phyloP scores from a whole-genome alignment of 2,113 vertebrate genomes.

The Emydura subglobosa region DNA sequence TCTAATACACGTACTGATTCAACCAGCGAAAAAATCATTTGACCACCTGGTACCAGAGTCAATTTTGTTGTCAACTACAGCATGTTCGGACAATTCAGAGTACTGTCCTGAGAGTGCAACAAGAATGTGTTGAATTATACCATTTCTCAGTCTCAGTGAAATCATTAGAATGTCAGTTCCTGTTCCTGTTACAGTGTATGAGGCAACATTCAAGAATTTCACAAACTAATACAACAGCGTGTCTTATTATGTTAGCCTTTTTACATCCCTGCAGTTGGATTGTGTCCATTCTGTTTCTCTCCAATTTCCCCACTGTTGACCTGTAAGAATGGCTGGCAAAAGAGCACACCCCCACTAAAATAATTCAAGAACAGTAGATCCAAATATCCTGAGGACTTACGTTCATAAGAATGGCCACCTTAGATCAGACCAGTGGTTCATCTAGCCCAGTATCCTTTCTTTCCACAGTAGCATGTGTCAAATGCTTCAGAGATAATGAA shows the following conservation, averaged over 20 bases:
- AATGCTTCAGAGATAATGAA: no score
- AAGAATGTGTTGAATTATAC: background rate
- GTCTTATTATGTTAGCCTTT: slow-evolving; percentile 28
- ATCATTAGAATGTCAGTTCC: background rate
- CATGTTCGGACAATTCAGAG: background rate
- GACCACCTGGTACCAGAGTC: background rate
- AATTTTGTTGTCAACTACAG: background rate
- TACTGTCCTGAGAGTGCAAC: background rate
- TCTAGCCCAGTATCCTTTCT: no score
- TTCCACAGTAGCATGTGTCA: no score
- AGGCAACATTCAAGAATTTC: background rate
- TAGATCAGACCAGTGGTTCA: no score
- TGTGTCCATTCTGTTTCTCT: background rate
- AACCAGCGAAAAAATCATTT: background rate
- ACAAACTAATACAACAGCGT: background rate
- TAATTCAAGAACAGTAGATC: background rate
- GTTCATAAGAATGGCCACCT: no score
- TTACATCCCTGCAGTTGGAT: background rate
- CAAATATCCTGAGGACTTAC: no score
- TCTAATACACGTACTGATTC: background rate
- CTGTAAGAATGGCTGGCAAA: background rate
- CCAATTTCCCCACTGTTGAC: background rate
- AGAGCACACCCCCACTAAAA: background rate
- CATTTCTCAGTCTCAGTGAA: background rate
- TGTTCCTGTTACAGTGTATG: background rate